These are phyloP conservation scores for Nautilus pompilius DNA, from an alignment of 1,140 invertebrate species.

Conservation along the genomic window DNA sequence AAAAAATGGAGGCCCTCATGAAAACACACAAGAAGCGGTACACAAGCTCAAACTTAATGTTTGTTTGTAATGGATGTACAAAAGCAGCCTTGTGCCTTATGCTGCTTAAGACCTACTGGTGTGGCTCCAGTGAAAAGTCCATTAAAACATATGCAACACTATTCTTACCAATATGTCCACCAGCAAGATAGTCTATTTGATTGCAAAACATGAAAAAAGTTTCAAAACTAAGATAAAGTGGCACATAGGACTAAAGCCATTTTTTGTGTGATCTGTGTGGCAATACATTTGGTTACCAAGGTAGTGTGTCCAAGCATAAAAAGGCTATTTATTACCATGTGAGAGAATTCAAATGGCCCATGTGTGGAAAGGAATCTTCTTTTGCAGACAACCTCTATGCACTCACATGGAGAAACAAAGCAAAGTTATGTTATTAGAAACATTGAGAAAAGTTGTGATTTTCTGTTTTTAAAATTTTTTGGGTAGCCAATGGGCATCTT, in stretches of 20 bases:
- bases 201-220: slow-evolving; percentile 62
- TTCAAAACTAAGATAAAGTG: slow-evolving; percentile 62
- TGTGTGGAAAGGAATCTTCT: slow-evolving; percentile 58
- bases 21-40: slow-evolving; percentile 39
- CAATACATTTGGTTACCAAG: slow-evolving; percentile 47
- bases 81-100: slow-evolving; percentile 41
- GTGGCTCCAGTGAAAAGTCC: slow-evolving; percentile 36
- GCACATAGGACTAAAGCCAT: slow-evolving; percentile 59
- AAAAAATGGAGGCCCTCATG: slow-evolving; percentile 35
- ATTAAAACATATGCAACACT: slow-evolving; percentile 46
- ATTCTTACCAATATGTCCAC: slow-evolving; percentile 60
- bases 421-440: too few species aligned
- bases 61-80: slow-evolving; percentile 51
- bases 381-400: slow-evolving; percentile 57
- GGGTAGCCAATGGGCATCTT: too few species aligned
- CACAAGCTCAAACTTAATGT: slow-evolving; percentile 30
- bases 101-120: slow-evolving; percentile 24
- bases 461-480: too few species aligned
- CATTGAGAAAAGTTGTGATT: too few species aligned
- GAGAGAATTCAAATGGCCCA: slow-evolving; percentile 44
- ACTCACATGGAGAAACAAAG: slow-evolving; percentile 52
- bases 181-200: slow-evolving; percentile 54
- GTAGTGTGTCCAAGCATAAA: slow-evolving; percentile 49
- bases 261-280: slow-evolving; percentile 60
- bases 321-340: slow-evolving; percentile 42